phyloP scores from a whole-genome alignment of 2,797 vertebrate genomes.

The Pelobates cultripes region DNA sequence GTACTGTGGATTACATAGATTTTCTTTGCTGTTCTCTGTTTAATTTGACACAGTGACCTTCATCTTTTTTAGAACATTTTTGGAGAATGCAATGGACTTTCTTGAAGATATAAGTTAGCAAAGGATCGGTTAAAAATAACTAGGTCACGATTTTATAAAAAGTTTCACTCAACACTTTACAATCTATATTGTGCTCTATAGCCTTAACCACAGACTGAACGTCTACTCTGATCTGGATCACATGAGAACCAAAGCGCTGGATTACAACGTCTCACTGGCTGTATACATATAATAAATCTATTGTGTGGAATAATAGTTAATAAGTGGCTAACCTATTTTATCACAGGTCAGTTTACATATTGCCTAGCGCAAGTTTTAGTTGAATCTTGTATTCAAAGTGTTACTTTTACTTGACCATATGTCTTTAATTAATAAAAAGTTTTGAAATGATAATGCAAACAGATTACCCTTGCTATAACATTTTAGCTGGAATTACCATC shows the following conservation, averaged over 20 bases:
- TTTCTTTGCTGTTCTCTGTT: neutral
- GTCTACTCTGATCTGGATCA: conserved; percentile 30
- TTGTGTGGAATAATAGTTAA: conserved; percentile 25
- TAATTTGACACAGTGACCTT: neutral
- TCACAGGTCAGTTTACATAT: neutral
- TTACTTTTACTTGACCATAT: too few species aligned
- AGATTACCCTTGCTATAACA: too few species aligned
- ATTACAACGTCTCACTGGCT: conserved; percentile 18
- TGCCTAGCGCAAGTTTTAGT: neutral
- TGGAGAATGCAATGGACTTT: too few species aligned
- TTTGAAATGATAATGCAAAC: too few species aligned
- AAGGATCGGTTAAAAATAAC: conserved; percentile 1
- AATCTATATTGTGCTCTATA: conserved; percentile 23
- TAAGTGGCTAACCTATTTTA: conserved; percentile 35
- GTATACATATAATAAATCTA: conserved; percentile 30
- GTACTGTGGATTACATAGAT: neutral
- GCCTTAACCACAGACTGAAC: conserved; percentile 21
- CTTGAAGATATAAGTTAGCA: neutral
- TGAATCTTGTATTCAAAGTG: neutral
- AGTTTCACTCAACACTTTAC: neutral
- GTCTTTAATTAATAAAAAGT: too few species aligned
- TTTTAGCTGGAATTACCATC: too few species aligned
- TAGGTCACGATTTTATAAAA: conserved; percentile 19
- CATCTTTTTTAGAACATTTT: neutral
- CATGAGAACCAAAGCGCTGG: conserved; percentile 25